Base-by-base conservation (phyloP, 2,113 vertebrate species). In the Ceuthmochares aereus region DNA sequence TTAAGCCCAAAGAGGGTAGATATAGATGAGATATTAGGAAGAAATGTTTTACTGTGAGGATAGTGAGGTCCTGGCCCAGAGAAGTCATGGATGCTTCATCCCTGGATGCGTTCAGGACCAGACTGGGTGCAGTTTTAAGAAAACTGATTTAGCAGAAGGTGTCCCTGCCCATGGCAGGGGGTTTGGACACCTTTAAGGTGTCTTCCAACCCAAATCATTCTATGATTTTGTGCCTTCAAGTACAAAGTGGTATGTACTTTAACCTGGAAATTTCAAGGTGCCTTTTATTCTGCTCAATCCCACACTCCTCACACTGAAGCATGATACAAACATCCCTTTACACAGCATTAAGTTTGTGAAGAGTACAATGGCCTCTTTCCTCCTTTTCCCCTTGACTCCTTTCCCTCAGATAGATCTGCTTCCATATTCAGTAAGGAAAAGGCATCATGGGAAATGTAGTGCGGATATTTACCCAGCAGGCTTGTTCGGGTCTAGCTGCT, bases 371-470 rank as follows among this genome's bases (percentile, higher is more conserved):
- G 10, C 9, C 2, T 60, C 16, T 47, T 68, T 20, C 15, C 14
- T 47, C 3, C 12, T 12, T 9, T 34, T 47, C 17, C 26, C 37
- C 47, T 13, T 37, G 17, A 40, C 12, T 40, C 40, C 40, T 14
- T 7, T 8, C 18, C 9, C 19, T 1, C 0, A 1, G 12, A 26
- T 29, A 67, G 59, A 67, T 15, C 47, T 25, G 2, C 43, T 36
- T 60, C 67, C 80, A 51, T 5, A 0, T 9, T 27, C 56, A 7
- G 79, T 5, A 17, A 4, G 6, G 0, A 7, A 13, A 52, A 5
- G 64, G 96, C 62, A 83, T 77, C 84, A 54, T 97, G 98, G 98
- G 98, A 97, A 74, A 87, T 89, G 98, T 96, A 98, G 97, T 97
- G 56, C 84, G 6, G 49, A 2, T 5, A 5, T 40, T 60, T 20